A percentile compares a stretch with the other conserved stretches of the same genome.
Evolutionary conservation across 35 echinoderm and acorn worm species (phyloP).

Genomic region (Apostichopus japonicus): DNA sequence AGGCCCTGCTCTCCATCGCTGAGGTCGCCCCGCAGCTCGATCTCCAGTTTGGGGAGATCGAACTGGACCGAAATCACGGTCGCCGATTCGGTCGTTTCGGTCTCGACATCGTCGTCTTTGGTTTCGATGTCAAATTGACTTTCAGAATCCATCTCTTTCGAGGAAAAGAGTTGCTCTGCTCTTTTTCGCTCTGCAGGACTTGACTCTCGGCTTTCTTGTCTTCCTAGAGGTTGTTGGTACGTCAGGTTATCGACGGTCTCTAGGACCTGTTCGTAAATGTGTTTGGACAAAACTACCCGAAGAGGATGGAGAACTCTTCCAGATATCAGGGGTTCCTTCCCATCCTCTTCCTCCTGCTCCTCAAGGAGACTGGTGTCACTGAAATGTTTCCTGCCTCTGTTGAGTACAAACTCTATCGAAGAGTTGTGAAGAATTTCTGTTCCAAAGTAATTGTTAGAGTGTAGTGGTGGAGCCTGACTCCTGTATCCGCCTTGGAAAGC

Average conservation of each 20-base stretch:
- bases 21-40: slow-evolving; percentile 79
- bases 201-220: not conserved
- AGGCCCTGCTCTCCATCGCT: slow-evolving; percentile 95
- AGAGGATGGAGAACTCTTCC: slow-evolving; percentile 84
- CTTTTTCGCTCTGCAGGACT: not conserved
- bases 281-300: slow-evolving; percentile 87
- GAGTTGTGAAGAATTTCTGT: slow-evolving; percentile 91
- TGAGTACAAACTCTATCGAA: slow-evolving; percentile 81
- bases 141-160: not conserved
- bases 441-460: slow-evolving; percentile 57
- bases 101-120: not conserved
- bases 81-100: not conserved
- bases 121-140: not conserved
- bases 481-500: slow-evolving; percentile 23
- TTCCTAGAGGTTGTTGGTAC: slow-evolving; percentile 22
- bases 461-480: not conserved
- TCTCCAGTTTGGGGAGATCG: slow-evolving; percentile 80
- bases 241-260: slow-evolving; percentile 96
- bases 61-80: slow-evolving; percentile 77
- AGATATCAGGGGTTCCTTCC: slow-evolving; percentile 64
- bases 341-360: slow-evolving; percentile 46
- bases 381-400: slow-evolving; percentile 43
- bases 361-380: slow-evolving; percentile 60
- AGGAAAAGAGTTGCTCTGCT: slow-evolving; percentile 6
- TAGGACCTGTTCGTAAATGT: slow-evolving; percentile 91